phyloP scores from a whole-genome alignment of 2,113 vertebrate species.

The Pandion haliaetus region DNA sequence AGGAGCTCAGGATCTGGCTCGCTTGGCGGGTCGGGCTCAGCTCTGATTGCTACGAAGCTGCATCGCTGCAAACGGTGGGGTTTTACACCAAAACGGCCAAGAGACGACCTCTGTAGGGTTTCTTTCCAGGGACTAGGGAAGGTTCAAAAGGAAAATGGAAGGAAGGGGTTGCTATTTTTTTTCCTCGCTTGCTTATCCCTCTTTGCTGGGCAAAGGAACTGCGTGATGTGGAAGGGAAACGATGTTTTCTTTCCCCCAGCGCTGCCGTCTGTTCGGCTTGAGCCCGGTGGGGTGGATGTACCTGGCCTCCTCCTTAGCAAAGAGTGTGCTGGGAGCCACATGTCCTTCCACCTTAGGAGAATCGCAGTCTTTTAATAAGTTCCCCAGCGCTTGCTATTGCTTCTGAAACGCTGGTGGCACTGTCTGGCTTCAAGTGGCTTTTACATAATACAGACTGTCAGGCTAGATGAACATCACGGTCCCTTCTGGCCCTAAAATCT shows the following conservation, averaged over 20 bases:
- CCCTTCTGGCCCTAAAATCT: conserved; percentile 50
- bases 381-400: background rate
- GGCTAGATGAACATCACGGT: conserved; percentile 17
- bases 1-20: background rate
- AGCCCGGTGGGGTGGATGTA: background rate
- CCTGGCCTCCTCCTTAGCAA: background rate
- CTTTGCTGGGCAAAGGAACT: background rate
- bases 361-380: background rate
- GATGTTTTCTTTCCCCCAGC: background rate
- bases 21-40: background rate
- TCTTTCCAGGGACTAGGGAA: background rate
- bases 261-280: background rate
- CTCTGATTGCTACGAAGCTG: rapidly evolving
- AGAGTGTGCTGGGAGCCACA: background rate
- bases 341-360: background rate
- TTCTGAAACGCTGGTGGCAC: conserved; percentile 8
- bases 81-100: background rate
- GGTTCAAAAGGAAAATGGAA: background rate
- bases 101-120: background rate
- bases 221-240: background rate
- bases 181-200: background rate
- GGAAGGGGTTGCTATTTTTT: background rate
- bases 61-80: rapidly evolving
- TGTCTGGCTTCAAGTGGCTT: conserved; percentile 55
- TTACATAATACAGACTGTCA: conserved; percentile 52